Conservation (phyloP, 2,888 invertebrate genomes). For the Palloptera scutellata region DNA sequence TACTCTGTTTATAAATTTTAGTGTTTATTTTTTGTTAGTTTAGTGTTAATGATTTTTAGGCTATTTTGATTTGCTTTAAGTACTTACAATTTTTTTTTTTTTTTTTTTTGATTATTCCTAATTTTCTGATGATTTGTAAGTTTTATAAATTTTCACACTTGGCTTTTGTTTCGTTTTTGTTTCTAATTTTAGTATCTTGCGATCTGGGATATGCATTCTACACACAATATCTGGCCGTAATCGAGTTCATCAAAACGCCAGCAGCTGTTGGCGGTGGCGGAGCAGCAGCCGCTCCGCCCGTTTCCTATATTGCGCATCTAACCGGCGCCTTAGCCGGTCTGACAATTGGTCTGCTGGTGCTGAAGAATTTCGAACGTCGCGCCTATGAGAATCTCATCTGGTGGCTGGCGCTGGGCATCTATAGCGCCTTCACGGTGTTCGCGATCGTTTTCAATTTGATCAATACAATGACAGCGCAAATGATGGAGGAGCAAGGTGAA, state of each 20-base stretch:
- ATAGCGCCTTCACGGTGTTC: conserved; percentile 91
- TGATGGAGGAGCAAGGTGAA: conserved; percentile 62
- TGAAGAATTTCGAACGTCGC: conserved; percentile 91
- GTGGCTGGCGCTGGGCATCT: conserved; percentile 95
- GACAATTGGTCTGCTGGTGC: conserved; percentile 89
- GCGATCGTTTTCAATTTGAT: conserved; percentile 85
- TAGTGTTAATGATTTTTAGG: conserved; percentile 33
- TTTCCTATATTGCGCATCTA: conserved; percentile 95
- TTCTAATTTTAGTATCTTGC: conserved; percentile 71
- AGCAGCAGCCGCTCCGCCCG: conserved; percentile 69
- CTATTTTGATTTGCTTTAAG: conserved; percentile 22
- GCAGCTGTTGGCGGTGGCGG: too few relatives aligned
- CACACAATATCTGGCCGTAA: conserved; percentile 73
- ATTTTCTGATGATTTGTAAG: too few relatives aligned
- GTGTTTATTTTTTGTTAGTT: conserved; percentile 1
- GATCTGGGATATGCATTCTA: conserved; percentile 96
- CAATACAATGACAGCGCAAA: conserved; percentile 69
- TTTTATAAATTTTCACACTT: conserved; percentile 6
- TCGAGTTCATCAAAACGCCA: conserved; percentile 40
- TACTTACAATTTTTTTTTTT: conserved; percentile 23
- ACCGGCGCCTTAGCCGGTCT: conserved; percentile 94
- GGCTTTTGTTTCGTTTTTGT: too few relatives aligned
- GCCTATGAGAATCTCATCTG: conserved; percentile 92
- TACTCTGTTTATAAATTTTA: conserved; percentile 5
- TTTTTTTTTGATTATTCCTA: conserved; percentile 26